Percentiles rank a stretch among this genome's conserved stretches.
These are phyloP conservation scores for Chaetorhynchus papuensis DNA, from an alignment of 2,113 vertebrate genomes.

Conservation along the genomic window DNA sequence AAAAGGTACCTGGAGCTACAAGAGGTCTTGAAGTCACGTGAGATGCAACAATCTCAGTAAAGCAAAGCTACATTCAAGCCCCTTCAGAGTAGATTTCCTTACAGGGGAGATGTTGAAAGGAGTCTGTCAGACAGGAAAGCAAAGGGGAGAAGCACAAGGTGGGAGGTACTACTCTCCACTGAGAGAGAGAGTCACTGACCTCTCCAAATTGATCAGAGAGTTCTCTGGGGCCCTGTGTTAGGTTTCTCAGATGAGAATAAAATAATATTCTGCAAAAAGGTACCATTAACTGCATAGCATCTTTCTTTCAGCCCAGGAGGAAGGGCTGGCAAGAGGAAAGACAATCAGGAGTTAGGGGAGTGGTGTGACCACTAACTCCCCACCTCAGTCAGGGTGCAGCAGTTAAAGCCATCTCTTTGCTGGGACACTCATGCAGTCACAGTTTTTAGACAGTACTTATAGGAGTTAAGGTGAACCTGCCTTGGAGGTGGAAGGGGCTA, in stretches of 20 bases:
- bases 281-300: neutral
- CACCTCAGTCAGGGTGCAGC: accelerated
- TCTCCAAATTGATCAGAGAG: neutral
- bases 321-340: neutral
- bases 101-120: neutral
- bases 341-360: neutral
- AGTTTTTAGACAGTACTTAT: neutral
- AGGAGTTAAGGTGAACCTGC: neutral
- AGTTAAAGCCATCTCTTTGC: neutral
- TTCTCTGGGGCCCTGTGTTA: neutral
- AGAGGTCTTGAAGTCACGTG: neutral
- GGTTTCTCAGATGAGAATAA: neutral
- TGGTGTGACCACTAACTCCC: neutral
- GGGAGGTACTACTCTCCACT: neutral
- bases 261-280: neutral
- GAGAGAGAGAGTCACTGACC: neutral
- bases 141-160: neutral
- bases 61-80: neutral
- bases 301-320: neutral
- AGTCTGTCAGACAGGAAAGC: neutral
- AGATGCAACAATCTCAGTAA: neutral
- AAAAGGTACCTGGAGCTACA: neutral
- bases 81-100: neutral
- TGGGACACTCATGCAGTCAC: neutral
- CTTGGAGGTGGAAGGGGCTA: neutral